Conservation (phyloP, 2,888 invertebrate genomes). For the Dolichopus griseipennis region DNA sequence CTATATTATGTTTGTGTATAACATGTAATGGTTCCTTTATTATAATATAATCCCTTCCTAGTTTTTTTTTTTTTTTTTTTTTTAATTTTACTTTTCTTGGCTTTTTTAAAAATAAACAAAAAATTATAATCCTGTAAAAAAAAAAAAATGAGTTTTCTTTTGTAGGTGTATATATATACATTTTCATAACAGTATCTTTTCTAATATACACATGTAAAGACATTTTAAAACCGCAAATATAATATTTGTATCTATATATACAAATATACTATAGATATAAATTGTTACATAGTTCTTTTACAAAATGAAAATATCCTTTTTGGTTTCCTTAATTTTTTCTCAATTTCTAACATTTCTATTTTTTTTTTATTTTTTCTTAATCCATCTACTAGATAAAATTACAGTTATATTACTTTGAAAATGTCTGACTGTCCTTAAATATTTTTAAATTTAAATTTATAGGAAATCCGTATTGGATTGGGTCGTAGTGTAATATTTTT, state of each 20-base stretch:
- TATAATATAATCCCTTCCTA: not conserved
- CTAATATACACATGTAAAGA: not conserved
- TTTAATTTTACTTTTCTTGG: not conserved
- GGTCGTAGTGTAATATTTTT: too few relatives aligned
- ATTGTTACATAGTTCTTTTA: not conserved
- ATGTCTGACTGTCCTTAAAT: too few relatives aligned
- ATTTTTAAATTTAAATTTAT: too few relatives aligned
- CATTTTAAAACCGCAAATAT: constrained; percentile 2
- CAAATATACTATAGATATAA: too few relatives aligned
- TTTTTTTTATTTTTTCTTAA: not conserved
- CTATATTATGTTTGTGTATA: not conserved
- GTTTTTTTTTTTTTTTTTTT: not conserved
- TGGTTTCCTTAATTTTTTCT: not conserved
- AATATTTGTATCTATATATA: not conserved
- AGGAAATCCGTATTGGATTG: too few relatives aligned
- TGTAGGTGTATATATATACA: not conserved
- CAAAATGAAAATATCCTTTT: constrained; percentile 1
- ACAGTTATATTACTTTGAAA: too few relatives aligned
- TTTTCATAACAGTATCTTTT: too few relatives aligned
- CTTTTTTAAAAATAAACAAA: not conserved
- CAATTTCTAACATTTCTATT: not conserved
- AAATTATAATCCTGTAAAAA: not conserved
- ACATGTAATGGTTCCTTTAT: not conserved
- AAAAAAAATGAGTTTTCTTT: not conserved
- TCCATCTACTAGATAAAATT: too few relatives aligned